Percentiles rank a stretch among this genome's conserved stretches.
Conservation (phyloP, 1,140 invertebrate species). For the Hyphantria cunea region DNA sequence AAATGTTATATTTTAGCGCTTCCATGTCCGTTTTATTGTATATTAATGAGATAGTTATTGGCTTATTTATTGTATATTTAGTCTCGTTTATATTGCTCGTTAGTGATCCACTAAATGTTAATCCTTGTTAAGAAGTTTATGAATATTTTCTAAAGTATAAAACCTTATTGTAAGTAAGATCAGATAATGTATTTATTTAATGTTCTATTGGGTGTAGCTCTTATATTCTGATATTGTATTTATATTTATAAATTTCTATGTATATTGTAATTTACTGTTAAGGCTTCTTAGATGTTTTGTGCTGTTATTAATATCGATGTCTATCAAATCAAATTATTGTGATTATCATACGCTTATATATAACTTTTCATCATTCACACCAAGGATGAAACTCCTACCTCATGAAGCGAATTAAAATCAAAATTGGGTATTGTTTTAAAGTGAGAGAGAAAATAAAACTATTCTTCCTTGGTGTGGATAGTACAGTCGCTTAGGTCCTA, state of each 20-base stretch:
- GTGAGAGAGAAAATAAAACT: no score
- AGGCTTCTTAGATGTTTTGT: conserved; percentile 42
- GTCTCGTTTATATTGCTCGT: conserved; percentile 9
- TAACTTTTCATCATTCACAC: conserved; percentile 5
- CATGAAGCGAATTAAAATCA: no score
- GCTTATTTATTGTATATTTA: conserved; percentile 2
- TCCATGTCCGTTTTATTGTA: conserved; percentile 24
- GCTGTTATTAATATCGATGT: conserved; percentile 38
- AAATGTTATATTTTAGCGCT: conserved; percentile 20
- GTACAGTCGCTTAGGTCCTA: no score
- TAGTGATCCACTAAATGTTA: conserved; percentile 5
- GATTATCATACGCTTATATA: conserved; percentile 61
- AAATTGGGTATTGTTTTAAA: no score
- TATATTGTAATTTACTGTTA: conserved; percentile 39
- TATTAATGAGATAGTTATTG: conserved; percentile 4
- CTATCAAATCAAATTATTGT: conserved; percentile 52
- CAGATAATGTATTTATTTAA: conserved; percentile 31
- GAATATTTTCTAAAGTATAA: conserved; percentile 26
- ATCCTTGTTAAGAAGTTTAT: conserved; percentile 24
- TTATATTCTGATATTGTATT: conserved; percentile 49
- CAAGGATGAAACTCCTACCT: no score
- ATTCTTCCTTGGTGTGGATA: no score
- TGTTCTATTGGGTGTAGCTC: conserved; percentile 33
- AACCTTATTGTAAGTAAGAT: conserved; percentile 22
- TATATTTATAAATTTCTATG: conserved; percentile 37